phyloP scores from a whole-genome alignment of 2,888 invertebrate species.

The Temnothorax rugatulus region DNA sequence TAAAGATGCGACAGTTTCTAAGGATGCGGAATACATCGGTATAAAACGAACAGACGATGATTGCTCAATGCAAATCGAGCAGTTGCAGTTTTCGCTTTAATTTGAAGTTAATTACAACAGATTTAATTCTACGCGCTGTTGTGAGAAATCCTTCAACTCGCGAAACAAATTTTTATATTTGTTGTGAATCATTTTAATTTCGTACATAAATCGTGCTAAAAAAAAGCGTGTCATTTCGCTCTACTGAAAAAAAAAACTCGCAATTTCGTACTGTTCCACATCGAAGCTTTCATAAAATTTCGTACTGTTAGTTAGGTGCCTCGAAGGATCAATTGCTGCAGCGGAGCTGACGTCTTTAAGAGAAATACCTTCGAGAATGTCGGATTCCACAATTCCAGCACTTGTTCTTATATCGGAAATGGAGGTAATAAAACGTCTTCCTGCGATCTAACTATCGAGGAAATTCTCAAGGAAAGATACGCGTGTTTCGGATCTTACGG shows the following conservation, averaged over 20 bases:
- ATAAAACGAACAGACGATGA: background rate
- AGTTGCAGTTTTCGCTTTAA: background rate
- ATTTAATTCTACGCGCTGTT: background rate
- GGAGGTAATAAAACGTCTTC: background rate
- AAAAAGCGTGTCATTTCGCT: background rate
- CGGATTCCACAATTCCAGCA: conserved; percentile 3
- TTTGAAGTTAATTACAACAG: conserved; percentile 18
- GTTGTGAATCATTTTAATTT: conserved; percentile 1
- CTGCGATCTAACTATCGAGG: background rate
- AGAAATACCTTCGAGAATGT: conserved; percentile 18
- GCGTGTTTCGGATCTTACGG: background rate
- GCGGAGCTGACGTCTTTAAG: background rate
- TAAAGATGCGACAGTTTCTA: background rate
- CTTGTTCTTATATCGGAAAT: conserved; percentile 2
- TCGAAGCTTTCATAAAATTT: background rate
- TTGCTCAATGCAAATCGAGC: background rate
- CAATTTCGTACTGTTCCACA: background rate
- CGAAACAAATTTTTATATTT: background rate
- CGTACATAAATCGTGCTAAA: background rate
- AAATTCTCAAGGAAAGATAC: conserved; percentile 26
- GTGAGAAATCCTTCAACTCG: background rate
- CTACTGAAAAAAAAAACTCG: background rate
- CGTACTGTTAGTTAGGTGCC: background rate
- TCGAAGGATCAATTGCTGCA: conserved; percentile 20
- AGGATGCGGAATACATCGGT: background rate